Base-by-base conservation (phyloP, 2,888 invertebrate genomes). In the Lasius platythorax region DNA sequence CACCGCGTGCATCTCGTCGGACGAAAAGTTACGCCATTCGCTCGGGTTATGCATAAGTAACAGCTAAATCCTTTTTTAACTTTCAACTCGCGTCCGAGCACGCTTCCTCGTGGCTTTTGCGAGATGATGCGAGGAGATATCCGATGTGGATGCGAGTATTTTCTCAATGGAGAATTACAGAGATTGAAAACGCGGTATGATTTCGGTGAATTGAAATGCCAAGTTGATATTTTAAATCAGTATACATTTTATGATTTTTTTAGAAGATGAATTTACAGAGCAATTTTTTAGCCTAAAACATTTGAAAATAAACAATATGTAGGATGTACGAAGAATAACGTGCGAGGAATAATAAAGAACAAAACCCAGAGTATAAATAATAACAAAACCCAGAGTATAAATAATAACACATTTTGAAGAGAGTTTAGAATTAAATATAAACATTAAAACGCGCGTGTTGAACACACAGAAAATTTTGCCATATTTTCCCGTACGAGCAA, bases 11-110 rank as follows among this genome's bases (percentile, higher is more conserved):
- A 79, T 74, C 81, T 63, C 73, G 82, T 64, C 53, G 53, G n/a
- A 23, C 64, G 66, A 63, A 53, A 53, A 61, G 64, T 81, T 75
- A 12, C 74, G 40, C 67, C 64, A 83, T 84, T 50, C 43, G 56
- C 67, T 72, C 73, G 72, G 73, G 81, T 87, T 84, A 81, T 87
- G 88, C 76, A 85, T 84, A 68, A 84, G 81, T 79, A 84, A 83
- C 50, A 61, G 64, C 68, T 56, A 67, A 79, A 76, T 72, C 61
- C 76, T 70, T 81, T 83, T 63, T 82, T 66, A 75, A 83, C 68
- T 78, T 40, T 30, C 58, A 46, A 75, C 79, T 73, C n/a, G 64
- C 61, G 37, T n/a, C n/a, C 2, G 4, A 8, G 11, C 40, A 12
- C n/a, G 50, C 3, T 12, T n/a, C 43, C 53, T 30, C 8, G 75